Evolutionary conservation across 2,113 vertebrate genomes (phyloP).

Genomic region (Arenaria interpres): DNA sequence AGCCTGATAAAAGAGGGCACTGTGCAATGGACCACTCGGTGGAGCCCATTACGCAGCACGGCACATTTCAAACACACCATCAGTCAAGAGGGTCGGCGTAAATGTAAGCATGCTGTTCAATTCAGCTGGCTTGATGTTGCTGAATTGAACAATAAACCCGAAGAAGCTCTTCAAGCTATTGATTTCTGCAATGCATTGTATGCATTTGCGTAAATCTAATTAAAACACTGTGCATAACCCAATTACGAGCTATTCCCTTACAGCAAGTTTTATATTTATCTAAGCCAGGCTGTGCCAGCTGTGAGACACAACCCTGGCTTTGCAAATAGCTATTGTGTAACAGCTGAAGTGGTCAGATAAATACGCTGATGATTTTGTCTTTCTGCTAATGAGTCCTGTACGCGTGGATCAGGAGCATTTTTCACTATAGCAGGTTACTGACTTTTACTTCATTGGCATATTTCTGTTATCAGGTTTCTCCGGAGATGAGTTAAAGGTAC

Average conservation of each 20-base stretch:
- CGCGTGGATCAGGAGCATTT: not conserved
- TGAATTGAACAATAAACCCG: slow-evolving; percentile 8
- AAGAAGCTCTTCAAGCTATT: slow-evolving; percentile 38
- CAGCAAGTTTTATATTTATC: slow-evolving; percentile 61
- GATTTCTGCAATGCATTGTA: slow-evolving; percentile 28
- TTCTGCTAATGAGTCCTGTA: not conserved
- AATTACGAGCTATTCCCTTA: slow-evolving; percentile 50
- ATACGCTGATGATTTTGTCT: not conserved
- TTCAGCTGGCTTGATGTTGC: not conserved
- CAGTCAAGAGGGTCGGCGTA: not conserved
- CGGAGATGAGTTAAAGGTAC: not conserved
- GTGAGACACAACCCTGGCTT: slow-evolving; percentile 24
- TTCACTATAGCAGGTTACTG: not conserved
- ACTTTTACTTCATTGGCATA: not conserved
- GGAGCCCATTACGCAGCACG: not conserved
- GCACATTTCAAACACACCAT: not conserved
- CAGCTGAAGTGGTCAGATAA: slow-evolving; percentile 3
- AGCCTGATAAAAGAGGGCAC: not conserved
- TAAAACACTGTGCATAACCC: slow-evolving; percentile 53
- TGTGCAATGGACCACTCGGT: not conserved
- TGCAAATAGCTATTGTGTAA: slow-evolving; percentile 29
- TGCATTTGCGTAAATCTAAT: slow-evolving; percentile 60
- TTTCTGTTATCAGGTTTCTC: not conserved
- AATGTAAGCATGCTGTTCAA: not conserved
- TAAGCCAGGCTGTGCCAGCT: slow-evolving; percentile 34